Conservation (phyloP, 1,140 invertebrate species). For the Lepidostoma basale region DNA sequence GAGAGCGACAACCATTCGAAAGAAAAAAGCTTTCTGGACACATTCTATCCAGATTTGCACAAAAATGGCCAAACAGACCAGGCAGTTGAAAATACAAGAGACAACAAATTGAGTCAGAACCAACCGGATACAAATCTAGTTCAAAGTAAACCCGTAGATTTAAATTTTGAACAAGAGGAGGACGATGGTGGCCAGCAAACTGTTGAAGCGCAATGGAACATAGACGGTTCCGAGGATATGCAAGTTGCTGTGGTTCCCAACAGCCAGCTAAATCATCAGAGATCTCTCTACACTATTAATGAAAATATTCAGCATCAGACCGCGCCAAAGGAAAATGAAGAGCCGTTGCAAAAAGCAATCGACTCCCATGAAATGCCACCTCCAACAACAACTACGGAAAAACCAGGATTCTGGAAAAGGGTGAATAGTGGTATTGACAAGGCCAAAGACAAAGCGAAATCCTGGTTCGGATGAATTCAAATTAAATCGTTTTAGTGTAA, state of each 20-base stretch:
- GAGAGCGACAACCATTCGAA: background rate
- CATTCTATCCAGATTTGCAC: background rate
- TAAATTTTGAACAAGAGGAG: background rate
- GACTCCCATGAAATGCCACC: no score
- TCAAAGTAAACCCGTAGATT: no score
- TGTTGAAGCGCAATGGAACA: background rate
- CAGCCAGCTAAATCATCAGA: no score
- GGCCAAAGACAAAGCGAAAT: slow-evolving; percentile 61
- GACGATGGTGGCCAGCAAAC: slow-evolving; percentile 14
- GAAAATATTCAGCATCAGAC: no score
- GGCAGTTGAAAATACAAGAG: background rate
- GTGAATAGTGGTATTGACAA: slow-evolving; percentile 52
- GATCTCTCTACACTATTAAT: no score
- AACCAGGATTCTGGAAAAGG: slow-evolving; percentile 62
- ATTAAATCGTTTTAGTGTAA: slow-evolving; percentile 44
- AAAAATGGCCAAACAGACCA: background rate
- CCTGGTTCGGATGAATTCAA: slow-evolving; percentile 55
- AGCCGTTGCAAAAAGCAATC: no score
- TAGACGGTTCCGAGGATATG: background rate
- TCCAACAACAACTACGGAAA: slow-evolving; percentile 48
- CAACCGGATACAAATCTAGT: background rate
- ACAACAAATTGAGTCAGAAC: background rate
- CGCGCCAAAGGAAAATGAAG: no score
- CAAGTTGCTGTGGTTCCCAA: background rate
- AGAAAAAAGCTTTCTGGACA: slow-evolving; percentile 11